Base-by-base conservation (phyloP, 2,888 invertebrate species). In the Microctonus hyperodae region DNA sequence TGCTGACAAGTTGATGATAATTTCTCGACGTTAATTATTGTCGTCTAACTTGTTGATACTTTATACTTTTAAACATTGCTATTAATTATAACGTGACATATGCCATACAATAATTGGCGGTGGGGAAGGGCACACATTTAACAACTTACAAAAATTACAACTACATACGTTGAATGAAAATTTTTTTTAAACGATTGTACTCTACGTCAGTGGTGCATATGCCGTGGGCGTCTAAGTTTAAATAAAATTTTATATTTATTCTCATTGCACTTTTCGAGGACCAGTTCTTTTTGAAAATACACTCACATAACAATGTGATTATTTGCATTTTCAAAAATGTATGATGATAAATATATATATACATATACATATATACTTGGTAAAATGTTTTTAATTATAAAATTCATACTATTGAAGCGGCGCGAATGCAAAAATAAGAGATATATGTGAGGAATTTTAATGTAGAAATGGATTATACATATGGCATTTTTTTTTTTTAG, bases 101-200 rank as follows among this genome's bases (percentile, higher is more conserved):
- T n/a, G n/a, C 9, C 16, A 44, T 6, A 16, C 44, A 5, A 6
- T 7, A n/a, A n/a, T 7, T 16, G 16, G 16, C 16, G 20, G 20
- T n/a, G n/a, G 20, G 7, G 16, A 6, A 44, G 35, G 7, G 10
- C 10, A 9, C 10, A 44, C 16, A 44, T 44, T 44, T 16, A 55
- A 55, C 55, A 31, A 31, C 31, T 55, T 13, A 31, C 28, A 3
- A 16, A n/a, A 16, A 25, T 59, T 1, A 16, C 28, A 13, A 9
- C 20, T 5, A 22, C 23, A n/a, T 53, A 37, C 13, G 22, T 74
- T 75, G 76, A 79, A 77, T 78, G 78, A 75, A 79, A 20, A 80
- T 77, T 81, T 79, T 76, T 78, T 53, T n/a, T n/a, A 78, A 80
- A 77, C 78, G 77, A 81, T 82, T 82, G 82, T 82, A 81, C 79